Base-by-base conservation (phyloP, 2,113 vertebrate genomes). In the Nanorana parkeri region DNA sequence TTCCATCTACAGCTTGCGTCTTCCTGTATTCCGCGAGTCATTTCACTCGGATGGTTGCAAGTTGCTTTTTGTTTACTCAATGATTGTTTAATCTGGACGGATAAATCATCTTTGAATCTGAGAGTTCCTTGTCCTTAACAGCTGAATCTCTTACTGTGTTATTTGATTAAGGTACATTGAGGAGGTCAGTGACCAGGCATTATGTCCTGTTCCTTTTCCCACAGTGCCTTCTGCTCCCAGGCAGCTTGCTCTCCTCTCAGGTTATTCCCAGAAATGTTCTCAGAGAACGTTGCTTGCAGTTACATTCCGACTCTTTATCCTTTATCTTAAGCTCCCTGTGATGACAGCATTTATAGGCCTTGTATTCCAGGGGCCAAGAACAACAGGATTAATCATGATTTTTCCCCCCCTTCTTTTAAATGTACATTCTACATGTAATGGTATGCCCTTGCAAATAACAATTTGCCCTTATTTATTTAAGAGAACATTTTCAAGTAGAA, bases 201-300 rank as follows among this genome's bases (percentile, higher is more conserved):
- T 89, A 89, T 90, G 90, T 92, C 91, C 86, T 87, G 87, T 86
- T 79, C 88, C 88, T 86, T 91, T 92, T 92, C 89, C 88, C 90
- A 92, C 91, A 92, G 89, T 83, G 84, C 88, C 75, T 67, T 82
- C 86, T 90, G 87, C 85, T 93, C 89, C 78, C 79, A 91, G 91
- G 87, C 87, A 91, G 87, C 85, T 88, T 90, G 90, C 89, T 91
- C 89, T 92, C 85, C 89, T 87, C 71, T 88, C 89, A 92, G 89
- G 90, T 92, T 92, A 88, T 92, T 94, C 92, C 89, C 90, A 92
- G 88, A 90, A 89, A 88, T 89, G 84, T 92, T 92, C 90, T 92
- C 90, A 92, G 89, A 90, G 88, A 89, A 86, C 87, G 83, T 80
- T 86, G 87, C 85, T 92, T 84, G 83, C 88, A 89, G 90, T 90